These are phyloP conservation scores for Microchirus variegatus DNA, from an alignment of 2,797 vertebrate species.

Conservation along the genomic window DNA sequence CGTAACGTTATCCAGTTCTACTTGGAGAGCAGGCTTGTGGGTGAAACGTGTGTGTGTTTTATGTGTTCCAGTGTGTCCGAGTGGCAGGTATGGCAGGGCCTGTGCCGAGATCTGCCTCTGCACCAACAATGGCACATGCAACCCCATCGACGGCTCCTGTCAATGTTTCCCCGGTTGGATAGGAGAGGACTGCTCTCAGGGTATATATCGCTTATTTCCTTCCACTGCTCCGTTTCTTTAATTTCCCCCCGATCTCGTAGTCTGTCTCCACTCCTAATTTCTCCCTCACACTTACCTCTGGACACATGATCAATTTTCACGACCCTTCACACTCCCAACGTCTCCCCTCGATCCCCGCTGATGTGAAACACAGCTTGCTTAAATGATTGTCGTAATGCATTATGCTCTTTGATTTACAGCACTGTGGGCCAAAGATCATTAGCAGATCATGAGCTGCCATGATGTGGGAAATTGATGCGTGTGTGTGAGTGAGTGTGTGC, in stretches of 20 bases:
- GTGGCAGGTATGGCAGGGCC: conserved; percentile 88
- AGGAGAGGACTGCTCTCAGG: conserved; percentile 93
- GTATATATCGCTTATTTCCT: conserved; percentile 73
- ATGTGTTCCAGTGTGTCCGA: conserved; percentile 87
- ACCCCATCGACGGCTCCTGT: conserved; percentile 94
- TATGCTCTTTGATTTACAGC: conserved; percentile 67
- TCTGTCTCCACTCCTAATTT: conserved; percentile 48
- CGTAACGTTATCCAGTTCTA: conserved; percentile 15
- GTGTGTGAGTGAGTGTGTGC: not conserved
- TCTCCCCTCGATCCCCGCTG: conserved; percentile 53
- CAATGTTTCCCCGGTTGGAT: conserved; percentile 98
- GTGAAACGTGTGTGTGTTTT: conserved; percentile 1
- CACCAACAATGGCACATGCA: conserved; percentile 97
- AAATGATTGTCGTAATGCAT: conserved; percentile 67
- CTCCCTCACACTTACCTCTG: conserved; percentile 37
- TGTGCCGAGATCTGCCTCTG: conserved; percentile 91
- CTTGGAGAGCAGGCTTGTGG: not conserved
- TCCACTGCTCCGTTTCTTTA: conserved; percentile 20
- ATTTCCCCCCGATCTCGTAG: conserved; percentile 15
- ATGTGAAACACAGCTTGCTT: conserved; percentile 58
- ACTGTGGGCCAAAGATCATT: conserved; percentile 61
- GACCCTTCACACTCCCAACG: conserved; percentile 51
- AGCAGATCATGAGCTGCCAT: conserved; percentile 52
- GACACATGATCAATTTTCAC: conserved; percentile 64
- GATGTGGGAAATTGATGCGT: conserved; percentile 48